phyloP scores from a whole-genome alignment of 2,113 vertebrate species.

The Cynopterus brachyotis region DNA sequence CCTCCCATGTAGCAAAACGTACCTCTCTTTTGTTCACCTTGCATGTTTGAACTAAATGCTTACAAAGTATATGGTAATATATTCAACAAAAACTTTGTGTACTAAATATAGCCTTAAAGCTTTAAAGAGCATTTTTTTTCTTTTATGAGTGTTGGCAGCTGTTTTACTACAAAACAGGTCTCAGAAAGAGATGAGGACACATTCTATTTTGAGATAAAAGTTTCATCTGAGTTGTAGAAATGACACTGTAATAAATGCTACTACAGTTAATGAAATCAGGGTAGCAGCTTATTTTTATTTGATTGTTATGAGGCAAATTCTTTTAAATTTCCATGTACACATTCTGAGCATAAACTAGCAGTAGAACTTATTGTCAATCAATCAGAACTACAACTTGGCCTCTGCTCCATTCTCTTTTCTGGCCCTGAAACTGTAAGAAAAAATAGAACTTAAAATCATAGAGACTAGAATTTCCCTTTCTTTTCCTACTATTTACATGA shows the following conservation, averaged over 20 bases:
- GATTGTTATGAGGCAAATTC: conserved; percentile 32
- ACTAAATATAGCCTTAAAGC: conserved; percentile 73
- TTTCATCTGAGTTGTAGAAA: conserved; percentile 50
- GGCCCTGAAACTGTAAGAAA: neutral
- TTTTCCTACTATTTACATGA: neutral
- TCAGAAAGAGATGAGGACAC: conserved; percentile 59
- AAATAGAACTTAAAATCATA: neutral
- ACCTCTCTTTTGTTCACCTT: conserved; percentile 27
- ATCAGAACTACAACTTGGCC: neutral
- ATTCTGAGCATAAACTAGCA: conserved; percentile 1
- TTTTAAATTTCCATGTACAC: conserved; percentile 1
- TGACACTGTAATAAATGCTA: conserved; percentile 60
- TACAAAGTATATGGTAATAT: conserved; percentile 76
- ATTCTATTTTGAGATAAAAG: conserved; percentile 72
- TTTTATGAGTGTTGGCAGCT: conserved; percentile 74
- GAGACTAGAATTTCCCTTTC: neutral
- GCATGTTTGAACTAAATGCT: neutral
- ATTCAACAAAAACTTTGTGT: conserved; percentile 74
- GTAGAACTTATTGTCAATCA: neutral
- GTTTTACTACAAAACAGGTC: conserved; percentile 61
- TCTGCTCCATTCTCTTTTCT: neutral
- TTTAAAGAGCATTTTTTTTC: conserved; percentile 48
- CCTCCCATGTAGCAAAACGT: neutral
- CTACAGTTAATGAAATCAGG: conserved; percentile 54
- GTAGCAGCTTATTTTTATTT: conserved; percentile 52